Percentiles rank a stretch among this genome's conserved stretches.
These are phyloP conservation scores for Trachurus trachurus DNA, from an alignment of 2,797 vertebrate genomes.

Conservation along the genomic window DNA sequence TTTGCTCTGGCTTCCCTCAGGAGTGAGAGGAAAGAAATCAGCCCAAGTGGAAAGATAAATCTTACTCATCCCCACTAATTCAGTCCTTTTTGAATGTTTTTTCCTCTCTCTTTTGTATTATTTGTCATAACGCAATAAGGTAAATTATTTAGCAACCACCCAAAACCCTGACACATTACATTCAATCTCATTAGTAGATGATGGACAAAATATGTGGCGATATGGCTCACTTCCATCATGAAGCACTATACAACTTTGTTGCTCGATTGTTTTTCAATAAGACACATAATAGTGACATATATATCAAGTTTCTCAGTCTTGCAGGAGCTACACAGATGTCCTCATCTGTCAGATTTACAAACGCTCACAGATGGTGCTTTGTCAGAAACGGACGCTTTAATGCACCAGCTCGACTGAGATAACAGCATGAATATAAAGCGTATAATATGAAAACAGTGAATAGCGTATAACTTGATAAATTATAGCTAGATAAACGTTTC, in stretches of 20 bases:
- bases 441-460: neutral
- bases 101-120: neutral
- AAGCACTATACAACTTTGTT: neutral
- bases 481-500: neutral
- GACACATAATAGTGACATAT: conserved; percentile 2
- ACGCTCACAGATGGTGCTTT: conserved; percentile 44
- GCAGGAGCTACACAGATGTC: conserved; percentile 22
- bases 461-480: too few species aligned
- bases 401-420: conserved; percentile 5
- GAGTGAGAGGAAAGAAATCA: conserved; percentile 26
- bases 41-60: conserved; percentile 3
- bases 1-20: conserved; percentile 31
- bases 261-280: conserved; percentile 1
- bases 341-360: conserved; percentile 18
- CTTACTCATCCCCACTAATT: neutral
- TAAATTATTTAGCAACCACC: neutral
- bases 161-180: neutral
- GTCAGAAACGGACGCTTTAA: conserved; percentile 30
- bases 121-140: conserved; percentile 6
- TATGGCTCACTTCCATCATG: neutral
- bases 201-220: neutral
- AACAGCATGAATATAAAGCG: neutral
- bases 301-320: conserved; percentile 17
- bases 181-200: neutral
- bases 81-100: neutral